phyloP scores from a whole-genome alignment of 2,888 invertebrate species.

The Caenorhabditis drosophilae region DNA sequence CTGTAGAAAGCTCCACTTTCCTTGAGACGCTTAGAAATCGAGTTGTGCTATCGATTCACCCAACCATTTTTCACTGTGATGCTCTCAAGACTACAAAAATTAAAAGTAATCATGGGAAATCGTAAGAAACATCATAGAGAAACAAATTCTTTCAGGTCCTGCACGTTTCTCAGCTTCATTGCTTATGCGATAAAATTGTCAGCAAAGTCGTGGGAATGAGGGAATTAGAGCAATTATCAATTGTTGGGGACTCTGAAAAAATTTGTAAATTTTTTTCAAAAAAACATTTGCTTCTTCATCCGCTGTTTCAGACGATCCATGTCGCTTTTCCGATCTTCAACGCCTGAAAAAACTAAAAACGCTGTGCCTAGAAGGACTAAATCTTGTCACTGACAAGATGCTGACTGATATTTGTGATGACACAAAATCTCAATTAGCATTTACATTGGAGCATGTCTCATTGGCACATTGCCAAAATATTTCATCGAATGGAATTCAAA shows the following conservation, averaged over 20 bases:
- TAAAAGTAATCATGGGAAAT: no score
- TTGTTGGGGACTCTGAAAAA: conserved; percentile 17
- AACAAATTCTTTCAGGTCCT: conserved; percentile 6
- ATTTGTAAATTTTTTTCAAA: conserved; percentile 1
- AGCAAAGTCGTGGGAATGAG: conserved; percentile 1
- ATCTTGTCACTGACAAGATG: conserved; percentile 43
- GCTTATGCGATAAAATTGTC: neutral
- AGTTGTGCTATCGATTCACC: conserved; percentile 34
- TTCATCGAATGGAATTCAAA: conserved; percentile 28
- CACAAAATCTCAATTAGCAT: conserved; percentile 5
- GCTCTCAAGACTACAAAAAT: conserved; percentile 11
- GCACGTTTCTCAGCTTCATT: conserved; percentile 2
- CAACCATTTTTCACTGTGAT: conserved; percentile 11
- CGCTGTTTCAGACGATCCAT: neutral
- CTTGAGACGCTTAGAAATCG: conserved; percentile 38
- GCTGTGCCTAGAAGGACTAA: conserved; percentile 50
- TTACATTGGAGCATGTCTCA: conserved; percentile 31
- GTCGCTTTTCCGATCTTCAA: conserved; percentile 15
- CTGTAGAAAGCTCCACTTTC: conserved; percentile 39
- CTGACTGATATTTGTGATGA: conserved; percentile 30
- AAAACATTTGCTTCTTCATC: neutral
- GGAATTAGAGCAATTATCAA: conserved; percentile 14
- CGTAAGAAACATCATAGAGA: no score
- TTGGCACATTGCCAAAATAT: conserved; percentile 49
- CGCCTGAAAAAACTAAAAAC: conserved; percentile 27